phyloP scores from a whole-genome alignment of 2,888 invertebrate species.

The Phortica okadai region DNA sequence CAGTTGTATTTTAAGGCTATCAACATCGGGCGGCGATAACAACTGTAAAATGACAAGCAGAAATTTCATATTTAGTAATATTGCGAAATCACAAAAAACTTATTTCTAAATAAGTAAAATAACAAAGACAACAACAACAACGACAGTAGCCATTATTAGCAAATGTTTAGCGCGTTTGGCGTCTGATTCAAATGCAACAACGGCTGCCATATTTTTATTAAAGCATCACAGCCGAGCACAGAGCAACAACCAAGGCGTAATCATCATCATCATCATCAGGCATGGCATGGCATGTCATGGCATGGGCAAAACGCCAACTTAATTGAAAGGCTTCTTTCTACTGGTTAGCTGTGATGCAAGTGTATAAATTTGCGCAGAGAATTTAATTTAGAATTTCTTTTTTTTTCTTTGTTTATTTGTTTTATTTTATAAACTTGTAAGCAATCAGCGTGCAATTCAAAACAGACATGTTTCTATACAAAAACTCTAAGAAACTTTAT shows the following conservation, averaged over 20 bases:
- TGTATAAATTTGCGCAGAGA: neutral
- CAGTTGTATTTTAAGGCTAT: slow-evolving; percentile 81
- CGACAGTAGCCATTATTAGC: neutral
- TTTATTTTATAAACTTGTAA: too few relatives aligned
- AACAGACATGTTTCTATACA: too few relatives aligned
- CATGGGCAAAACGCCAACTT: slow-evolving; percentile 27
- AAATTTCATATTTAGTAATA: neutral
- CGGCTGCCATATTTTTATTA: slow-evolving; percentile 19
- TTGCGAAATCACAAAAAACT: neutral
- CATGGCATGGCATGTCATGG: slow-evolving; percentile 6
- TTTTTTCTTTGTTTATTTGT: neutral
- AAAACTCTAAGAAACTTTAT: too few relatives aligned
- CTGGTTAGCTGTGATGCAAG: neutral
- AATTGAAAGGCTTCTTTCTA: slow-evolving; percentile 18
- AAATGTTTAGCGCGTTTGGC: neutral
- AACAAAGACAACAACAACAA: neutral
- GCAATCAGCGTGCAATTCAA: too few relatives aligned
- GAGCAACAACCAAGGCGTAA: neutral
- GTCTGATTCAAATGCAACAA: slow-evolving; percentile 61
- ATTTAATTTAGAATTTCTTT: neutral
- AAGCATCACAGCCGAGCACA: slow-evolving; percentile 8
- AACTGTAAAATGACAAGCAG: slow-evolving; percentile 67
- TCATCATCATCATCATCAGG: neutral
- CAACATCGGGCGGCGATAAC: slow-evolving; percentile 79
- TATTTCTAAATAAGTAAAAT: neutral